These are phyloP conservation scores for Pelecanoides urinatrix DNA, from an alignment of 2,113 vertebrate genomes.

Conservation along the genomic window DNA sequence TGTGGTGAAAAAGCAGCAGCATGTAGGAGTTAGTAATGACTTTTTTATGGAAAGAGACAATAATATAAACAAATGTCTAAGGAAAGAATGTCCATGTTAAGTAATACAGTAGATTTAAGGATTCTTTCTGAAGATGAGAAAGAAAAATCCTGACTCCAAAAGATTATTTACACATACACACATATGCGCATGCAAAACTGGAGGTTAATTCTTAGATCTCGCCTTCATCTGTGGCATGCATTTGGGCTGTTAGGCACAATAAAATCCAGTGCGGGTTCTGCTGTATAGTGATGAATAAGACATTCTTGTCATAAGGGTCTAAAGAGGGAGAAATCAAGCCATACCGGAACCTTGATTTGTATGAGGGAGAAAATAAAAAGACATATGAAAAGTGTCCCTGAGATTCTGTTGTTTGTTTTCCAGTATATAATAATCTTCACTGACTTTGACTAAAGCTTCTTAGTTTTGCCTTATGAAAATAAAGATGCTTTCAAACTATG, in stretches of 20 bases:
- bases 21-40: not conserved
- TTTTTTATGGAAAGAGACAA: not conserved
- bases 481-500: conserved; percentile 5
- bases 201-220: not conserved
- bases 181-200: accelerated
- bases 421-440: not conserved
- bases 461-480: not conserved
- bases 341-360: not conserved
- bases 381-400: not conserved
- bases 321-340: not conserved
- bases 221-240: not conserved
- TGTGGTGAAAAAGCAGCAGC: not conserved
- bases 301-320: not conserved
- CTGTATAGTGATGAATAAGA: not conserved
- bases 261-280: not conserved
- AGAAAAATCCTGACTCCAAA: not conserved
- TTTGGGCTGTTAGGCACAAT: not conserved
- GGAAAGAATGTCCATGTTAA: not conserved
- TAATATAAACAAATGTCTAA: not conserved
- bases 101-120: not conserved
- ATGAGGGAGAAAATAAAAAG: not conserved
- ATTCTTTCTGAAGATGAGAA: not conserved
- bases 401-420: not conserved
- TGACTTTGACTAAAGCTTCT: not conserved
- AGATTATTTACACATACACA: not conserved